Evolutionary conservation across 2,888 invertebrate genomes (phyloP).

Genomic region (Leptopilina myrica): DNA sequence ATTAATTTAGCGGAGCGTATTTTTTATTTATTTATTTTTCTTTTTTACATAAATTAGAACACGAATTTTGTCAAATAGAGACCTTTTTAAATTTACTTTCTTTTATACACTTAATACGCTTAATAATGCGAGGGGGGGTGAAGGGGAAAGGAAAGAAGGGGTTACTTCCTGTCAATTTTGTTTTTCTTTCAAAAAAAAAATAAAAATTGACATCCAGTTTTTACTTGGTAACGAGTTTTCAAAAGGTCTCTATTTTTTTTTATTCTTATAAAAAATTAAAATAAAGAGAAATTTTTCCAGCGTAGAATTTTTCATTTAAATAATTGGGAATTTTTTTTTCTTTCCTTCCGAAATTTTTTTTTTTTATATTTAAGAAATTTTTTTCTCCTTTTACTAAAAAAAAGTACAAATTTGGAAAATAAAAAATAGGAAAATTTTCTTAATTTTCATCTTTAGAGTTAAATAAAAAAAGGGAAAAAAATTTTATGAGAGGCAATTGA

Average conservation of each 20-base stretch:
- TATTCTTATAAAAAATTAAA: not conserved
- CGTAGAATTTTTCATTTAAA: no score
- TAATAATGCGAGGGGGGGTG: no score
- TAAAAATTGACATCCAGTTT: constrained; percentile 24
- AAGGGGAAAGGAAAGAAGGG: no score
- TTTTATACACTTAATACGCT: constrained; percentile 2
- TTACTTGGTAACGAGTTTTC: constrained; percentile 38
- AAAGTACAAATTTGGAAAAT: no score
- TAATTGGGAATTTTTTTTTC: no score
- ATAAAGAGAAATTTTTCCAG: not conserved
- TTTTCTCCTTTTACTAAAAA: no score
- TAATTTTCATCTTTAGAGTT: no score
- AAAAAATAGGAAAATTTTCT: no score
- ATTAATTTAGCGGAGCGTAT: constrained; percentile 33
- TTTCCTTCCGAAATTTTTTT: no score
- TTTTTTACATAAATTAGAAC: constrained; percentile 37
- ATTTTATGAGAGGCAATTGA: no score
- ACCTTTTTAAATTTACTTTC: not conserved
- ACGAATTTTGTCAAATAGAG: constrained; percentile 22
- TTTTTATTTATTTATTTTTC: not conserved
- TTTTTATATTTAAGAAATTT: no score
- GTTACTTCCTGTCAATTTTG: not conserved
- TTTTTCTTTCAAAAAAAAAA: not conserved
- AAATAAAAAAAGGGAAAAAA: no score
- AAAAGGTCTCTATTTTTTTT: constrained; percentile 20